phyloP scores from a whole-genome alignment of 2,888 invertebrate species.

The Actias luna region DNA sequence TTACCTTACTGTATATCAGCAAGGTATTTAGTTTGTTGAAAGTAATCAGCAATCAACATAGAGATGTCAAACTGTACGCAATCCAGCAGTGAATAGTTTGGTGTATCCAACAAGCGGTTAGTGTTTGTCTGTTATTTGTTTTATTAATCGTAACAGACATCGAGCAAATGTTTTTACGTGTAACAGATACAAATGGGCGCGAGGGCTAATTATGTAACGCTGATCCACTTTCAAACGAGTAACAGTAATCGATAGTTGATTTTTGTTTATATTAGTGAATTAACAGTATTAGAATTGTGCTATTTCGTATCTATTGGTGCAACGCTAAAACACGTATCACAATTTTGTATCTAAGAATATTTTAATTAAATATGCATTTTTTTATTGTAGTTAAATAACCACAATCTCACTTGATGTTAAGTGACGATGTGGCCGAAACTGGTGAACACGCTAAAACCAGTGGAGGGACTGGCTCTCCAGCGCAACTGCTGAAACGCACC shows the following conservation, averaged over 20 bases:
- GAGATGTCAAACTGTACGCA: slow-evolving; percentile 19
- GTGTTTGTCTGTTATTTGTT: slow-evolving; percentile 46
- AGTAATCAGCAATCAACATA: slow-evolving; percentile 12
- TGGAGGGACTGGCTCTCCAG: no score
- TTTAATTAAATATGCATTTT: no score
- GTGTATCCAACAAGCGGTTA: slow-evolving; percentile 34
- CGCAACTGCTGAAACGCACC: no score
- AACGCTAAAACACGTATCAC: neutral
- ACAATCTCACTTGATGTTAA: no score
- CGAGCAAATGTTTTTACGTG: slow-evolving; percentile 52
- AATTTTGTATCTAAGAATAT: no score
- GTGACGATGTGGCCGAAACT: no score
- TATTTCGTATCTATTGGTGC: neutral
- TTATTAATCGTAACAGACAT: slow-evolving; percentile 54
- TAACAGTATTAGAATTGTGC: neutral
- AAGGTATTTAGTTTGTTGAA: slow-evolving; percentile 12
- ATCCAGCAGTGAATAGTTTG: slow-evolving; percentile 25
- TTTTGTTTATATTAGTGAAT: slow-evolving; percentile 2
- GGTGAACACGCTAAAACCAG: no score
- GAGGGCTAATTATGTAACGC: slow-evolving; percentile 54
- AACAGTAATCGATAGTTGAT: slow-evolving; percentile 18
- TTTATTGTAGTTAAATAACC: no score
- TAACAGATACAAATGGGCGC: slow-evolving; percentile 52
- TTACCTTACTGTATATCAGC: slow-evolving; percentile 6
- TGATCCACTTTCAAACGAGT: slow-evolving; percentile 41